Evolutionary conservation across 64 coral and sea anemone genomes (phyloP), one percentile per base, ranked within the genome.

Genomic region (Orbicella faveolata): DNA sequence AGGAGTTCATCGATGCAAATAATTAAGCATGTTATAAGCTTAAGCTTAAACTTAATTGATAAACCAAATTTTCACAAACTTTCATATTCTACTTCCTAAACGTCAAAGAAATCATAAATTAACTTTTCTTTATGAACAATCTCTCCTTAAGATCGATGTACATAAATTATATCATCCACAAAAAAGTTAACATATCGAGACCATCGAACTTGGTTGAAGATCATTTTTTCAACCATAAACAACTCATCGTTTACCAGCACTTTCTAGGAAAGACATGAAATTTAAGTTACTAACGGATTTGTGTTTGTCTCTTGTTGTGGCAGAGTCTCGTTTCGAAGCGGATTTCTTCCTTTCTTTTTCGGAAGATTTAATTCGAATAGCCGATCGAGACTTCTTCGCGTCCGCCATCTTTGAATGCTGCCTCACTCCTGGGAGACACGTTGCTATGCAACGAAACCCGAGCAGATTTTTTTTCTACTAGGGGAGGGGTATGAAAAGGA

Each of bases 281-380:
- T 1, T 34, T 5, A 81, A 36, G 59, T 11, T 53, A 85, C 82
- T 85, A 53, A 85, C 82, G 23, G 82, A 72, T 85, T 85, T 63
- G 3, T 15, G 14, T 73, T 85, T 72, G 82, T 53, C 66, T 25
- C 82, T 69, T 15, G 63, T 30, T 73, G 82, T 85, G 0, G 82
- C 82, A 3, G 82, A 87, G 64, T 87, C 90, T 8, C 74, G 44
- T 80, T 92, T 87, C 9, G 75, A 69, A 16, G 75, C 90, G 59
- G 90, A 92, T 80, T 73, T 92, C 41, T 80, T 87, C 21, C 90
- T 72, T 34, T 92, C 90, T 87, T 70, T 77, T 30, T 92, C 90
- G 33, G 90, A 92, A 87, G 90, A 92, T 68, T 92, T 92, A 16
- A 87, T 81, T 73, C 90, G 74, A 70, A 92, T 92, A 18, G 33